These are phyloP conservation scores for Muntiacus muntjak DNA, from an alignment of 2,113 vertebrate genomes.

Conservation along the genomic window DNA sequence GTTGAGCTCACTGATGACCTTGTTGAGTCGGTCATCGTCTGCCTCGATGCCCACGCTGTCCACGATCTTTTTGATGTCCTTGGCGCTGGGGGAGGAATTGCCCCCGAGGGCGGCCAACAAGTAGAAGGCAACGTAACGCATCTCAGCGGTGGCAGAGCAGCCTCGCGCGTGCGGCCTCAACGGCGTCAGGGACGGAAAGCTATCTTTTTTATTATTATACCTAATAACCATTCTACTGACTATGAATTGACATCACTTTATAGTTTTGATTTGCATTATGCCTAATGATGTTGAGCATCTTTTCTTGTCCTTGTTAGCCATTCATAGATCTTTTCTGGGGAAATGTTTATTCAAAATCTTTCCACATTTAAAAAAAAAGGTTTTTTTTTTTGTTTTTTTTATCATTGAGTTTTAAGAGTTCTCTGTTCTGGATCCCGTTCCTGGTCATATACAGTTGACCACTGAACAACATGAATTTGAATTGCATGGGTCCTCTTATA, in stretches of 20 bases:
- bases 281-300: not conserved
- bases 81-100: not conserved
- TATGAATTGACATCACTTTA: not conserved
- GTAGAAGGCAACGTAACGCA: not conserved
- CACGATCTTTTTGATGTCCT: not conserved
- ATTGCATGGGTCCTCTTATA: not conserved
- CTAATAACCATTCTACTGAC: not conserved
- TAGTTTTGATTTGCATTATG: not conserved
- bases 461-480: not conserved
- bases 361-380: not conserved
- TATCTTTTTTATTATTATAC: not conserved
- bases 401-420: not conserved
- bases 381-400: too few relatives aligned
- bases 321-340: not conserved
- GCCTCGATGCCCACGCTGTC: not conserved
- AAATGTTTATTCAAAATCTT: not conserved
- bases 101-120: not conserved
- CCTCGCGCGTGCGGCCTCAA: slow-evolving; percentile 71
- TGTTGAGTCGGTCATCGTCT: not conserved
- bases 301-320: not conserved
- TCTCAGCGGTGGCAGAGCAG: not conserved
- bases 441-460: not conserved
- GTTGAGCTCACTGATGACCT: slow-evolving; percentile 86
- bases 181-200: slow-evolving; percentile 53
- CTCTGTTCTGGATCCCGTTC: not conserved